Base-by-base conservation (phyloP, 2,797 vertebrate genomes). In the Anguilla anguilla region DNA sequence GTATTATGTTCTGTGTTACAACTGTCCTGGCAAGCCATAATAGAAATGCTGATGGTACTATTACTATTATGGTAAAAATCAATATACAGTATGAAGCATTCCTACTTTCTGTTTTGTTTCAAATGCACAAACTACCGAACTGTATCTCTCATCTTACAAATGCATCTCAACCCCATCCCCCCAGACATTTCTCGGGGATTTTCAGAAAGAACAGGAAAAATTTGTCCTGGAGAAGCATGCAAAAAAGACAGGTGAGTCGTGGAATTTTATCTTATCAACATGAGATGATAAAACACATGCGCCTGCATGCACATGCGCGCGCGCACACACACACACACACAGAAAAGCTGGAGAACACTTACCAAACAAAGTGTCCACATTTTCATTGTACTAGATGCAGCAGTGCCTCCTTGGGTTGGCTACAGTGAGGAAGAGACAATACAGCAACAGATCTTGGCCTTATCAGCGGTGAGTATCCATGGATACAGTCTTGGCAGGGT, bases 381-480 rank as follows among this genome's bases (percentile, higher is more conserved):
- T 90, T 91, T 88, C 86, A 82, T 86, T 92, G 17, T 46, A 91
- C 59, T 35, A 99, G 98, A 99, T 91, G 95, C 93, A 39, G 98
- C 98, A 0, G 96, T 99, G 87, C 98, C 98, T 88, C 98, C 98
- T 0, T 99, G 98, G 98, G 97, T 98, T 55, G 97, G 99, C 64
- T 99, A 98, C 94, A 98, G 96, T 64, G 98, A 99, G 88, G 98
- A 99, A 92, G 98, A 99, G 93, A 98, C 97, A 5, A 99, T 99
- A 94, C 98, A 99, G 88, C 98, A 99, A 85, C 99, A 99, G 94
- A 99, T 99, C 87, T 90, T 99, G 35, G 97, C 98, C 90, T 95
- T 99, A 89, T 99, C 99, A 53, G 99, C 98, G 84, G 98, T 99
- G 94, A 97, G 98, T 93, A 83, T 59, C 19, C 19, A 83, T 83